Evolutionary conservation across 2,797 vertebrate genomes (phyloP), one percentile per base, ranked within the genome.

Genomic region (Hephaestus fuliginosus): DNA sequence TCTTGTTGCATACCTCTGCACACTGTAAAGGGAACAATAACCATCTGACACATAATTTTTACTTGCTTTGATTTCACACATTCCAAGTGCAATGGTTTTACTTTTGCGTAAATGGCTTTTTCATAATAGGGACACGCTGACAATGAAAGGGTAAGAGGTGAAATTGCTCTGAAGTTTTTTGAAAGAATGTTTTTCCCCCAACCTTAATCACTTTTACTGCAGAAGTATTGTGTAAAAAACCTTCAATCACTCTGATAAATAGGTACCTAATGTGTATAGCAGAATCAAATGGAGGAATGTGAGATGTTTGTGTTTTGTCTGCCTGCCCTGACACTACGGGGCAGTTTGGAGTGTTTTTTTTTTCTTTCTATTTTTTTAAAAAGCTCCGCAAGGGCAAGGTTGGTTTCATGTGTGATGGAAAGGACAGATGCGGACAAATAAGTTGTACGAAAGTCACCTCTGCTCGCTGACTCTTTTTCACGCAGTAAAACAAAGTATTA

Each of bases 381-480:
- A n/a, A 11, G 20, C 65, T 81, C 49, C 46, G 30, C 14, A 14
- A 33, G 20, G 46, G 33, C 46, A 71, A 36, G 43, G 69, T 52
- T 60, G 58, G 65, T 68, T 75, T 82, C 20, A 53, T 64, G 41
- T 77, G 63, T 70, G 73, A 76, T 48, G 56, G 58, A 30, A 64
- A 74, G 53, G 65, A 78, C 72, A 66, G 75, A 70, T 55, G 48
- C 4, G 39, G 77, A 83, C 64, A 82, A 78, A 91, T 74, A 87
- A 74, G 76, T 74, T 85, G 78, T 69, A 60, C 62, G 78, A 93
- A 91, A 85, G 90, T 89, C 90, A 90, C 83, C 81, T 87, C 62
- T 81, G 78, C 76, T 82, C 74, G 53, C 48, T 28, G 55, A 70
- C 61, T 85, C 76, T 84, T 89, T 85, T 74, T 74, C 78, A 88